A percentile compares a stretch with the other conserved stretches of the same genome.
These are phyloP conservation scores for Vireo griseus DNA, from an alignment of 2,797 vertebrate genomes.

Conservation along the genomic window DNA sequence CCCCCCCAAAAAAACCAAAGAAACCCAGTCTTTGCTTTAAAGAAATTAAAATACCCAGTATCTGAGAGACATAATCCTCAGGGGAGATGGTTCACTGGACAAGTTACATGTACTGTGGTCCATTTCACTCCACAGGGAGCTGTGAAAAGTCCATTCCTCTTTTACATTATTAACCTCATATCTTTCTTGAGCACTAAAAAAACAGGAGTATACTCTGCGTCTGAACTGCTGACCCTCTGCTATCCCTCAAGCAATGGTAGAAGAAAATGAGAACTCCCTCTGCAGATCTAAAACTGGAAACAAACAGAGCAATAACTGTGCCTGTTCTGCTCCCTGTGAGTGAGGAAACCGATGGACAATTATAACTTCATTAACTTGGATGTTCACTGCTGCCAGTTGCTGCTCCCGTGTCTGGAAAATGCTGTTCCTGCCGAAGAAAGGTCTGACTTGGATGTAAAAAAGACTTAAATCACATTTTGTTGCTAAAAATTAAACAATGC, in stretches of 20 bases:
- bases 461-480: not conserved
- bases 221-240: not conserved
- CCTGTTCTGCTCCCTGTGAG: not conserved
- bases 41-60: not conserved
- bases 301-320: not conserved
- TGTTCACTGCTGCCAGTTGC: not conserved
- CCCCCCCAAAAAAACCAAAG: too few species aligned
- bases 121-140: not conserved
- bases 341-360: not conserved
- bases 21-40: not conserved
- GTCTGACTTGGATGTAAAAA: not conserved
- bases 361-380: not conserved
- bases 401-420: rapidly evolving
- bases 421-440: not conserved
- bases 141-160: not conserved
- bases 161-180: not conserved
- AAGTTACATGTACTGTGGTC: not conserved
- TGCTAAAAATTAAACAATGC: not conserved
- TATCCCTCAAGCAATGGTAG: not conserved
- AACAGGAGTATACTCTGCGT: not conserved
- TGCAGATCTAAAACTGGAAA: not conserved
- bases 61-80: not conserved
- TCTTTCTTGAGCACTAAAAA: not conserved
- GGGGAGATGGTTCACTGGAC: not conserved
- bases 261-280: not conserved